phyloP scores from a whole-genome alignment of 2,797 vertebrate species.

The Galago senegalensis region DNA sequence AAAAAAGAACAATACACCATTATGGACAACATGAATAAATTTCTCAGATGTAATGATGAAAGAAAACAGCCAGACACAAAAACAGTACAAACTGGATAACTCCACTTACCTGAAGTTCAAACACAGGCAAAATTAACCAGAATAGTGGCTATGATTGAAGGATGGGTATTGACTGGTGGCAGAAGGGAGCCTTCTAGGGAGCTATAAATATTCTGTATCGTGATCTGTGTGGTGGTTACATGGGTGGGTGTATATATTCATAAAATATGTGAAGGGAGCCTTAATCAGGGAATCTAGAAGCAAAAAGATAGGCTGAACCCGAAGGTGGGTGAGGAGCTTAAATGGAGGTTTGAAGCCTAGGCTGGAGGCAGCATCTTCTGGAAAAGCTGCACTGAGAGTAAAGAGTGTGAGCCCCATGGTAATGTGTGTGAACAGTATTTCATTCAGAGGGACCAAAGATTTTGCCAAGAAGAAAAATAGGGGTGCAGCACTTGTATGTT shows the following conservation, averaged over 20 bases:
- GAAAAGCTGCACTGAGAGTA: slow-evolving; percentile 28
- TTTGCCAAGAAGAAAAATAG: slow-evolving; percentile 57
- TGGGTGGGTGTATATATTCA: slow-evolving; percentile 14
- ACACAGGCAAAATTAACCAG: background rate
- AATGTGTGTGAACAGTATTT: background rate
- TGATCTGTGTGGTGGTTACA: slow-evolving; percentile 34
- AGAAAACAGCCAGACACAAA: slow-evolving; percentile 27
- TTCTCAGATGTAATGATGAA: background rate
- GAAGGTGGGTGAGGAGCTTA: background rate
- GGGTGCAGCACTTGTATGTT: background rate
- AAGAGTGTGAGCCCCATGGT: background rate
- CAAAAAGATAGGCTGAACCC: background rate
- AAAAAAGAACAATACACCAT: background rate
- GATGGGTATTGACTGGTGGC: background rate
- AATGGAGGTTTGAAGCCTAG: background rate
- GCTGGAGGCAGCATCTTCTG: background rate
- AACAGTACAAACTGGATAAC: background rate
- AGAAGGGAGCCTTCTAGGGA: slow-evolving; percentile 8
- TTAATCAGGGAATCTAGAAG: slow-evolving; percentile 16
- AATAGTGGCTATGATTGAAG: background rate
- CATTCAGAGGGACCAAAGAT: background rate
- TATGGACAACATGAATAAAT: background rate
- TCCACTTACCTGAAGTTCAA: slow-evolving; percentile 33
- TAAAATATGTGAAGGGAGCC: slow-evolving; percentile 40
- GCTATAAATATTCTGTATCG: slow-evolving; percentile 32